Conservation (phyloP, 2,113 vertebrate species). For the Dipodomys ordii region DNA sequence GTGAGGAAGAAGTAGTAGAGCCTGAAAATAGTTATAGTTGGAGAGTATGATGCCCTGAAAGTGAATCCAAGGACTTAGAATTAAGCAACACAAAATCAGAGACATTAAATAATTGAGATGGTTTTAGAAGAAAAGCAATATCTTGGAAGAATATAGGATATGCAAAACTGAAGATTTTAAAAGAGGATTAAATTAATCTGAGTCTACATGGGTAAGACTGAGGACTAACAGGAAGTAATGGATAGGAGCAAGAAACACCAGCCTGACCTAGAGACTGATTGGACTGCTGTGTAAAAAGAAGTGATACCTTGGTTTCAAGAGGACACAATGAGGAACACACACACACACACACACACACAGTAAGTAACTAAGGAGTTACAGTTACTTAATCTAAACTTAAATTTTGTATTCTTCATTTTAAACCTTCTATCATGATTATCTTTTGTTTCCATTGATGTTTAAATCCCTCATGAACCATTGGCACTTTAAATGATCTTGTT, state of each 20-base stretch:
- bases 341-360: background rate
- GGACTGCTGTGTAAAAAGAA: background rate
- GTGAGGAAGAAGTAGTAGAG: too few relatives aligned
- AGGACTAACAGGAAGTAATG: background rate
- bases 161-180: background rate
- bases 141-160: background rate
- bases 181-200: background rate
- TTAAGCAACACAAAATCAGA: background rate
- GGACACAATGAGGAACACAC: background rate
- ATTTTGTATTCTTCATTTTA: conserved; percentile 10
- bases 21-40: background rate
- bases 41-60: background rate
- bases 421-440: background rate
- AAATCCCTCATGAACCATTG: background rate
- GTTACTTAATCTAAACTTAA: background rate
- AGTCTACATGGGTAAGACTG: background rate
- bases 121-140: background rate
- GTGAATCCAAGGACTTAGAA: conserved; percentile 1
- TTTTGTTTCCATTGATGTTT: background rate
- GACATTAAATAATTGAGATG: background rate
- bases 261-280: background rate
- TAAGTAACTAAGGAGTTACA: background rate
- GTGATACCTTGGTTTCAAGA: background rate
- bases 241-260: background rate
- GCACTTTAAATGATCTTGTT: background rate